phyloP scores from a whole-genome alignment of 1,140 invertebrate species.

The Lerema accius region DNA sequence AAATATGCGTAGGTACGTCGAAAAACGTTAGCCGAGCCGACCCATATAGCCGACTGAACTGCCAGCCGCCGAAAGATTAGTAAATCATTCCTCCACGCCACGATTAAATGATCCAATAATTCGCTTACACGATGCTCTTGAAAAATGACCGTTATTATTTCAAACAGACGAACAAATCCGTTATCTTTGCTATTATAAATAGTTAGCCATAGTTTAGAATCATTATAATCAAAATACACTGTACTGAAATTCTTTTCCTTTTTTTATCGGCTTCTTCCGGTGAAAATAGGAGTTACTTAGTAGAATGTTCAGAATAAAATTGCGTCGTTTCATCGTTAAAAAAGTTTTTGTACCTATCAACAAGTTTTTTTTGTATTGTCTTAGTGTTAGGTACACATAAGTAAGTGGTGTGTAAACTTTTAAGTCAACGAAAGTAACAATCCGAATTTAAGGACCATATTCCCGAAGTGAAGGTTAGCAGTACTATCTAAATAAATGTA shows the following conservation, averaged over 20 bases:
- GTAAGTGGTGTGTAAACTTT: no score
- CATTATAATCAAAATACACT: no score
- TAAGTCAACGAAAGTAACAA: no score
- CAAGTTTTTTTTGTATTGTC: no score
- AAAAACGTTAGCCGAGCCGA: slow-evolving; percentile 39
- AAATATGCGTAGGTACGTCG: slow-evolving; percentile 24
- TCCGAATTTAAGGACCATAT: neutral
- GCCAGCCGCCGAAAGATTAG: slow-evolving; percentile 17
- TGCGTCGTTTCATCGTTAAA: no score
- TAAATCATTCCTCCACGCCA: slow-evolving; percentile 33
- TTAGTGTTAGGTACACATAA: no score
- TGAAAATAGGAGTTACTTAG: no score
- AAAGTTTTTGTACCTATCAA: no score
- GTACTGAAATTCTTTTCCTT: no score
- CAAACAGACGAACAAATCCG: slow-evolving; percentile 37
- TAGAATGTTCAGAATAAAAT: no score
- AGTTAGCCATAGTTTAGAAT: neutral
- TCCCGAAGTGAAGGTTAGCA: no score
- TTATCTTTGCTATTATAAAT: slow-evolving; percentile 18
- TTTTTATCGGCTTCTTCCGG: no score
- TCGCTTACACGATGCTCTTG: slow-evolving; percentile 27
- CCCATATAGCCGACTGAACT: slow-evolving; percentile 27
- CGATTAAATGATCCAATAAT: slow-evolving; percentile 35
- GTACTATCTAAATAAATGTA: slow-evolving; percentile 2
- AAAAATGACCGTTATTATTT: slow-evolving; percentile 35